A percentile compares a stretch with the other conserved stretches of the same genome.
Evolutionary conservation across 2,797 vertebrate species (phyloP).

Genomic region (Lagorchestes hirsutus): DNA sequence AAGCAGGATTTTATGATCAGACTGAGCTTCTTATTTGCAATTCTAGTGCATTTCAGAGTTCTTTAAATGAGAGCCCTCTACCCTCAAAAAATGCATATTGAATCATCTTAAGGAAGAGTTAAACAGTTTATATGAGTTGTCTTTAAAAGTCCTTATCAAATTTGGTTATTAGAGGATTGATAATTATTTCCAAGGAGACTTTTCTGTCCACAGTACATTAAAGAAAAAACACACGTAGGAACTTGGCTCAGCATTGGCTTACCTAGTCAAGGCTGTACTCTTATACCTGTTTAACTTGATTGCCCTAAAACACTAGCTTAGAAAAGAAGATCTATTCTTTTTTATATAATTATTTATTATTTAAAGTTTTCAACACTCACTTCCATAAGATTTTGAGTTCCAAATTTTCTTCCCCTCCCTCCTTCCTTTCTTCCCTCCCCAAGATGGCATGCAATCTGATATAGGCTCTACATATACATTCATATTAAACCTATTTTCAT

Average conservation of each 20-base stretch:
- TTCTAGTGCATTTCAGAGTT: conserved; percentile 20
- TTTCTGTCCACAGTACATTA: neutral
- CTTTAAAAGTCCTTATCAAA: conserved; percentile 28
- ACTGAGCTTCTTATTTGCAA: neutral
- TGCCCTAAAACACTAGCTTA: neutral
- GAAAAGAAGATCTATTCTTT: neutral
- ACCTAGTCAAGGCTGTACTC: conserved; percentile 4
- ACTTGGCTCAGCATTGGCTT: neutral
- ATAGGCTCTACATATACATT: too few relatives aligned
- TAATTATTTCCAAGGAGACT: conserved; percentile 41
- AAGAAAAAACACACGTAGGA: conserved; percentile 8
- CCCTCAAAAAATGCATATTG: neutral
- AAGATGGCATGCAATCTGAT: too few relatives aligned
- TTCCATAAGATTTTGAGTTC: too few relatives aligned
- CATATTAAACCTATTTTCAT: too few relatives aligned
- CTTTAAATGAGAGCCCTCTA: neutral
- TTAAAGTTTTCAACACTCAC: too few relatives aligned
- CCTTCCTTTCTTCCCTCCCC: too few relatives aligned
- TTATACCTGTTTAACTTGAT: conserved; percentile 23
- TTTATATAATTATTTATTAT: too few relatives aligned
- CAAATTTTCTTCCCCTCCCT: too few relatives aligned
- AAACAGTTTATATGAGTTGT: neutral
- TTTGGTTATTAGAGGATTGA: conserved; percentile 31
- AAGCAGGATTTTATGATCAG: neutral
- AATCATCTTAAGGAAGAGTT: neutral